phyloP scores from a whole-genome alignment of 2,888 invertebrate genomes.

The Drosophila flavopinicola region DNA sequence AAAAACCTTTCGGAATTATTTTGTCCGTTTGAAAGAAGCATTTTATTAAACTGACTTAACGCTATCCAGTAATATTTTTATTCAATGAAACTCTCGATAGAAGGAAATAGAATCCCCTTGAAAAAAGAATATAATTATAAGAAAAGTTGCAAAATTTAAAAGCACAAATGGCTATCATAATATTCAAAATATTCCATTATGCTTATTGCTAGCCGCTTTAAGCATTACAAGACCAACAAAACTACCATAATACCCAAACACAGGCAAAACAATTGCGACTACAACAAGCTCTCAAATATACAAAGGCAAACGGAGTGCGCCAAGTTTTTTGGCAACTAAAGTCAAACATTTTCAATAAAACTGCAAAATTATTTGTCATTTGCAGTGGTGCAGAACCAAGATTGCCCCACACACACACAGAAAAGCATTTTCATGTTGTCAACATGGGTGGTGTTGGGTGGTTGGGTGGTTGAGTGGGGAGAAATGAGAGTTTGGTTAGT shows the following conservation, averaged over 20 bases:
- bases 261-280: constrained; percentile 11
- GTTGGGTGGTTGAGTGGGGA: fast-evolving
- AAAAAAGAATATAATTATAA: no score
- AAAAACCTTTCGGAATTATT: no score
- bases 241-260: constrained; percentile 23
- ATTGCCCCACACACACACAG: not conserved
- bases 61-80: no score
- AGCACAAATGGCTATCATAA: no score
- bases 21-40: no score
- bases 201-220: not conserved
- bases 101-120: no score
- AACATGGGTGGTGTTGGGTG: not conserved
- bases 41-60: no score
- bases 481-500: not conserved
- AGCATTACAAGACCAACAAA: not conserved
- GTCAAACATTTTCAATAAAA: constrained; percentile 78
- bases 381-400: constrained; percentile 12
- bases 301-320: constrained; percentile 37
- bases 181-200: no score
- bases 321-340: constrained; percentile 57
- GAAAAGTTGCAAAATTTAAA: no score
- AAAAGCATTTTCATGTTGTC: constrained; percentile 12
- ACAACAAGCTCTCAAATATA: constrained; percentile 10
- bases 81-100: no score
- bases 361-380: constrained; percentile 78